These are phyloP conservation scores for Patagioenas fasciata DNA, from an alignment of 2,113 vertebrate genomes.

Conservation along the genomic window DNA sequence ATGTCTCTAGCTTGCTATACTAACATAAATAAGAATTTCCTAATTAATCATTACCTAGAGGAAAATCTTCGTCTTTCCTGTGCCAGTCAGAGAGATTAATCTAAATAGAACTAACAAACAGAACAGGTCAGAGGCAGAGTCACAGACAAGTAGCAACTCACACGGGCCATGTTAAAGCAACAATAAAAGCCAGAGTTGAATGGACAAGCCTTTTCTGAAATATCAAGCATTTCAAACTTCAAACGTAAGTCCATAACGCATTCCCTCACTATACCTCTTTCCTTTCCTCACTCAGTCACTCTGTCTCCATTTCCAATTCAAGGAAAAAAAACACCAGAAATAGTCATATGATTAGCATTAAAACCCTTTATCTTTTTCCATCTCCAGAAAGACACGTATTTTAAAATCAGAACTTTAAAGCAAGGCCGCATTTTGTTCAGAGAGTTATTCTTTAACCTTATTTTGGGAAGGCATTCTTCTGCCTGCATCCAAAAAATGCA, in stretches of 20 bases:
- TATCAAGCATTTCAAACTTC: neutral
- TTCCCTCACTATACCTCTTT: neutral
- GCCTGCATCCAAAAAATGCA: neutral
- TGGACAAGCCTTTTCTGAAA: neutral
- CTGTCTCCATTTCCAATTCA: neutral
- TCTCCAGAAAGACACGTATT: neutral
- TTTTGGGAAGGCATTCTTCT: neutral
- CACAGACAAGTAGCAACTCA: neutral
- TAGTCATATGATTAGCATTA: neutral
- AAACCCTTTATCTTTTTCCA: neutral
- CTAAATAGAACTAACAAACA: neutral
- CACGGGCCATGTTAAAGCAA: neutral
- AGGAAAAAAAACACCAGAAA: neutral
- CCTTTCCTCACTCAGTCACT: neutral
- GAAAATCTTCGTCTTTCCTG: neutral
- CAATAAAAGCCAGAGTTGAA: neutral
- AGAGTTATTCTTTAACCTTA: neutral
- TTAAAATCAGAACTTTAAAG: neutral
- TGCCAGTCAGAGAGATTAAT: neutral
- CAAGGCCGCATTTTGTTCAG: neutral
- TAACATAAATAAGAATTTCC: neutral
- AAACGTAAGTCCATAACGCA: neutral
- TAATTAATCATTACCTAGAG: conserved; percentile 6
- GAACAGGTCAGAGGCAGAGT: neutral
- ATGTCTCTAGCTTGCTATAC: neutral